Evolutionary conservation across 2,797 vertebrate species (phyloP), one percentile per base, ranked within the genome.

Genomic region (Pangasius sanitwongsei): DNA sequence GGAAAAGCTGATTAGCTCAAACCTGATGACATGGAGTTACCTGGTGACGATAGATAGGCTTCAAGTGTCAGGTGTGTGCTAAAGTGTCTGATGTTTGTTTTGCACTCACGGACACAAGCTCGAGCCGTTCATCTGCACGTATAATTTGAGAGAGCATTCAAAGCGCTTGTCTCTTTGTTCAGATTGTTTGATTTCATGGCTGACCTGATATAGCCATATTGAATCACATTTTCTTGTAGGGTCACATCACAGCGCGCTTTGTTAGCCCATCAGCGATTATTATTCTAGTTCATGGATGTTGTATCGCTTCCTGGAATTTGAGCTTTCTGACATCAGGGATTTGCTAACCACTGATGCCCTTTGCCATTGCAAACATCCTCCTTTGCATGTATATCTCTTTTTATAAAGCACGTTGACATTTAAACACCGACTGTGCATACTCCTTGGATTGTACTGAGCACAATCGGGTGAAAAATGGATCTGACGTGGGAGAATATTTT

Each of bases 281-380:
- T 91, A 90, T 90, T 90, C 85, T 90, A 92, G 55, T 87, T 67
- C 86, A 57, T 74, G 34, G 3, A 82, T 4, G 2, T n/a, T 86
- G 85, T 72, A 90, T 89, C 87, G 67, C 91, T 93, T 95, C 92
- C 92, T 92, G 92, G 90, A 93, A 90, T 92, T 87, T 86, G 65
- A 90, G 89, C 89, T 88, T 37, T 63, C 77, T 92, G 91, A 91
- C 86, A 89, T 93, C 89, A 91, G 61, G 55, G 82, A 88, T 90
- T 91, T 91, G 88, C 75, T 91, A 89, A 94, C 94, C 91, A 91
- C 83, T 59, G 75, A 90, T 93, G 86, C 88, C 91, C 86, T 93
- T 93, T 87, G 65, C 88, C 77, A 92, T 94, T 90, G 15, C 92
- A 95, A 94, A 53, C 41, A 80, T 80, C 53, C 75, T 82, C 23